Evolutionary conservation across 1,140 invertebrate genomes (phyloP).

Genomic region (Mycetomoellerius zeteki): DNA sequence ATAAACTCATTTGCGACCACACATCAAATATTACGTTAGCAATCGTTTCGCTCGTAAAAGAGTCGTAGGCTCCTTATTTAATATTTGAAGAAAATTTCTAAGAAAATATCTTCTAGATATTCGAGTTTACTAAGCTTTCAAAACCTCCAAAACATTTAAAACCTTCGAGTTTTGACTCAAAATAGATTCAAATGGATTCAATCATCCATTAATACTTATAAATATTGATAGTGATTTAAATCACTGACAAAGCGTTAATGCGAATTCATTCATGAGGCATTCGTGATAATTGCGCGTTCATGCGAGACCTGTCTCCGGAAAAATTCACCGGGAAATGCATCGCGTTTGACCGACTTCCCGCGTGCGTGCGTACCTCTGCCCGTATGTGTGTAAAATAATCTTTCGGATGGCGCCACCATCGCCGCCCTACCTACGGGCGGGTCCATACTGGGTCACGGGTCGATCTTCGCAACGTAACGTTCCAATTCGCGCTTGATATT

Average conservation of each 20-base stretch:
- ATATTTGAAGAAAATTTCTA: not conserved
- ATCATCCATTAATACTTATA: not conserved
- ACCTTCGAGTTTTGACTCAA: not conserved
- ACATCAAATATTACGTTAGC: not conserved
- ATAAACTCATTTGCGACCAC: not conserved
- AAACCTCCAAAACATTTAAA: not conserved
- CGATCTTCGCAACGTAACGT: slow-evolving; percentile 84
- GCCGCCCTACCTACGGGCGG: slow-evolving; percentile 79
- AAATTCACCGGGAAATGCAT: slow-evolving; percentile 38
- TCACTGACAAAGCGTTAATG: not conserved
- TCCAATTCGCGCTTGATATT: slow-evolving; percentile 86
- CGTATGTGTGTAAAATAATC: slow-evolving; percentile 37
- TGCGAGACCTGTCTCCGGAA: not conserved
- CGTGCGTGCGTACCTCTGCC: not conserved
- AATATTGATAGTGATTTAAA: not conserved
- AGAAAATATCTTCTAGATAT: not conserved
- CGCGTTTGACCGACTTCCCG: slow-evolving; percentile 50
- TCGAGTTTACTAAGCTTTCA: not conserved
- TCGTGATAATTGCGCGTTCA: not conserved
- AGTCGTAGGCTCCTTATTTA: not conserved
- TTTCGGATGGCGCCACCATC: slow-evolving; percentile 79
- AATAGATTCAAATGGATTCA: not conserved
- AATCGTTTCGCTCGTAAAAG: not conserved
- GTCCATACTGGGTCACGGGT: slow-evolving; percentile 86
- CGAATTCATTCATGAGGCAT: not conserved